phyloP scores from a whole-genome alignment of 1,140 invertebrate genomes.

The Philotrypesis tridentata region DNA sequence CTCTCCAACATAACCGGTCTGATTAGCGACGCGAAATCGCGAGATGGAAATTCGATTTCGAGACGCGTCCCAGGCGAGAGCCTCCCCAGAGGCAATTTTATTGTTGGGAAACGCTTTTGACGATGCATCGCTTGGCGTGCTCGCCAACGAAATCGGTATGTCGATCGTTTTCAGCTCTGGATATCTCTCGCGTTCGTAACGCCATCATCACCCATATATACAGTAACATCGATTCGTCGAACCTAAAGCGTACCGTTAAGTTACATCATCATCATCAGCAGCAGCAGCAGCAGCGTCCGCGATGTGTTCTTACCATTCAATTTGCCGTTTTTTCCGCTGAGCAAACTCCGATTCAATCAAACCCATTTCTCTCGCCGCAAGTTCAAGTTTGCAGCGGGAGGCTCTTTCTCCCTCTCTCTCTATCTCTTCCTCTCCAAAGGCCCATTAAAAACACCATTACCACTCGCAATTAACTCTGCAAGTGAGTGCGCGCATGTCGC shows the following conservation, averaged over 20 bases:
- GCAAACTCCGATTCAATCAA: neutral
- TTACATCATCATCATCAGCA: too few relatives aligned
- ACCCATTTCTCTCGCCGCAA: neutral
- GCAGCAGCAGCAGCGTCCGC: too few relatives aligned
- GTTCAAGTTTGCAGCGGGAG: neutral
- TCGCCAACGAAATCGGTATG: too few relatives aligned
- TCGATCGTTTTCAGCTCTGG: too few relatives aligned
- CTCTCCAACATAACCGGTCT: neutral
- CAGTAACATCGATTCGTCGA: too few relatives aligned
- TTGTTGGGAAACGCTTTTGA: neutral
- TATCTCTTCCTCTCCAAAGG: neutral
- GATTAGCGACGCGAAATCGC: slow-evolving; percentile 18
- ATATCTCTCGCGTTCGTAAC: too few relatives aligned
- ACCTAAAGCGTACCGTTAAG: too few relatives aligned
- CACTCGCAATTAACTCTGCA: neutral
- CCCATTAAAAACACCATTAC: neutral
- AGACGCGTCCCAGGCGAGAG: too few relatives aligned
- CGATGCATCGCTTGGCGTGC: too few relatives aligned
- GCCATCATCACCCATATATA: too few relatives aligned
- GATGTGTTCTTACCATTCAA: neutral
- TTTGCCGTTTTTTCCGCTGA: neutral
- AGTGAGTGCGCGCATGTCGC: neutral
- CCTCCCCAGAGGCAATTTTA: neutral
- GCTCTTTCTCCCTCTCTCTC: too few relatives aligned
- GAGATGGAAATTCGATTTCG: slow-evolving; percentile 18